These are phyloP conservation scores for Volucella inflata DNA, from an alignment of 2,888 invertebrate species.

Conservation along the genomic window DNA sequence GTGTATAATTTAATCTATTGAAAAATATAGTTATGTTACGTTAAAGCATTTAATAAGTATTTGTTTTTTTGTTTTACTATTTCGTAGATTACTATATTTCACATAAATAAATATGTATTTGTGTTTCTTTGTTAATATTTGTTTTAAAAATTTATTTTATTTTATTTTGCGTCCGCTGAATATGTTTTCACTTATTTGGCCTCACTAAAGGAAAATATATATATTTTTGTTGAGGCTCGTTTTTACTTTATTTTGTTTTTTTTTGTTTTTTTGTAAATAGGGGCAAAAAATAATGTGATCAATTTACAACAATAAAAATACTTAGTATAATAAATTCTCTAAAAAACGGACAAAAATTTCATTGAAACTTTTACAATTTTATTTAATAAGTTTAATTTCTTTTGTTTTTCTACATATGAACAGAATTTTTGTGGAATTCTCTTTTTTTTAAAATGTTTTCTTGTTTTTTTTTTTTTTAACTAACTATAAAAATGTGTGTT, in stretches of 20 bases:
- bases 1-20: slow-evolving; percentile 72
- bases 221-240: slow-evolving; percentile 29
- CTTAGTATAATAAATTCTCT: slow-evolving; percentile 75
- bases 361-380: slow-evolving; percentile 54
- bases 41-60: slow-evolving; percentile 72
- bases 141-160: slow-evolving; percentile 76
- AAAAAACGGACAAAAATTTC: slow-evolving; percentile 71
- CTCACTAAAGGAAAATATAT: slow-evolving; percentile 65
- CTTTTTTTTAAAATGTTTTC: neutral
- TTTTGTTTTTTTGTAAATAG: slow-evolving; percentile 75
- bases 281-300: slow-evolving; percentile 68
- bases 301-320: slow-evolving; percentile 75
- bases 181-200: slow-evolving; percentile 50
- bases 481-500: slow-evolving; percentile 74
- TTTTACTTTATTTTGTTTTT: slow-evolving; percentile 32
- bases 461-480: slow-evolving; percentile 35
- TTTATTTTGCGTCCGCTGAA: slow-evolving; percentile 67
- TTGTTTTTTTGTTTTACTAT: slow-evolving; percentile 46
- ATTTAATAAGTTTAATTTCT: slow-evolving; percentile 16
- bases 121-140: slow-evolving; percentile 68
- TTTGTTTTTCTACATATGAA: slow-evolving; percentile 40
- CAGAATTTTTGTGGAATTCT: slow-evolving; percentile 10
- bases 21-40: slow-evolving; percentile 70
- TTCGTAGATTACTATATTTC: slow-evolving; percentile 68
- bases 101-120: slow-evolving; percentile 71